Base-by-base conservation (phyloP, 2,797 vertebrate genomes). In the Neostethus bicornis region DNA sequence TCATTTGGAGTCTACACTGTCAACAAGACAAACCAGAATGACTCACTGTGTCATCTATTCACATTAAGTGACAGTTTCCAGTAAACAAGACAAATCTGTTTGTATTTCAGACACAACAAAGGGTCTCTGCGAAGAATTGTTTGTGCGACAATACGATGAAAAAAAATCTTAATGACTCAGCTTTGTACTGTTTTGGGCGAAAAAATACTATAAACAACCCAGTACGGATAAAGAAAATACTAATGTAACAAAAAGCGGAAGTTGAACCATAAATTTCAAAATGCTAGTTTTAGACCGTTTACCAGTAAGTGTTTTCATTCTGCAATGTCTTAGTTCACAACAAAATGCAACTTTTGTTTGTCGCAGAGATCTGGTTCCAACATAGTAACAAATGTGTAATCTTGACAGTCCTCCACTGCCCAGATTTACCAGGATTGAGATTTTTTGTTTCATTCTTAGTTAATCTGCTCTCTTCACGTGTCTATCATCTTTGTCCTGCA, bases 41-140 rank as follows among this genome's bases (percentile, higher is more conserved):
- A 48, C 11, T 60, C 42, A 46, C 44, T 48, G 50, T n/a, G 16
- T 41, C 4, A n/a, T n/a, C n/a, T n/a, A n/a, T n/a, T n/a, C 26
- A 4, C 4, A 53, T 29, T 32, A 31, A 64, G 74, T 24, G 31
- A 28, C 66, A 26, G 44, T 62, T 77, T 65, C 62, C 61, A 45
- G 50, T 48, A 63, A 60, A 77, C 43, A 52, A 20, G 34, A 17
- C n/a, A 8, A 34, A 25, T 32, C 13, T 63, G 62, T 70, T 67
- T 66, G 37, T 32, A 39, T 51, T 55, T 42, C 5, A 64, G 37
- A 66, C 61, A 60, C 17, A 19, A 4, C 7, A 2, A 20, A 21
- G 25, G 13, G 32, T 3, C 11, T 19, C 23, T 19, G 25, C n/a
- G 42, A 28, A 48, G 4, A 46, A 37, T 11, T 4, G 4, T 50